Base-by-base conservation (phyloP, 2,113 vertebrate species). In the Sylvilagus bachmani region DNA sequence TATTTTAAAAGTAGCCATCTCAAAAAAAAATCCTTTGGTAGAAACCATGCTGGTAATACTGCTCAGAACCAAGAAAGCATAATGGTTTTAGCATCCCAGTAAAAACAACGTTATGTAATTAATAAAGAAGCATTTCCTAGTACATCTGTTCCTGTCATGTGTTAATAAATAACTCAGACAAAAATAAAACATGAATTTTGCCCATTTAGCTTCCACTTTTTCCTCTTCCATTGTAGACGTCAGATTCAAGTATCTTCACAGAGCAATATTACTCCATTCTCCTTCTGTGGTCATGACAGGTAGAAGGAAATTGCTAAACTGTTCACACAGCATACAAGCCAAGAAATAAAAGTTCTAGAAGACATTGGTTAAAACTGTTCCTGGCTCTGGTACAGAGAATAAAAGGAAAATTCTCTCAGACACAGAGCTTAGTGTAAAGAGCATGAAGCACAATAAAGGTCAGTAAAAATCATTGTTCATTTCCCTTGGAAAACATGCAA, bases 381-480 rank as follows among this genome's bases (percentile, higher is more conserved):
- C 85, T 82, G 88, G 6, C 55, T 3, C 11, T 82, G 55, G 33
- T 66, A 82, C 33, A 82, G 33, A 79, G 53, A 96, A 89, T 82
- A 70, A 92, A 83, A 95, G 53, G 77, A 95, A 85, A 95, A 95
- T 88, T 90, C 62, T 81, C 92, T 81, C 74, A 95, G 86, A 91
- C 64, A 55, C 49, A 95, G 78, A 73, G 55, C 33, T 85, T 89
- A 36, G 51, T 85, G 19, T 92, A 86, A 95, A 90, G 75, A 91
- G 38, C 64, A 94, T 79, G 49, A 90, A 93, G 78, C 49, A 92
- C 79, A 94, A 61, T 78, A 62, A 91, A 86, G 58, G 10, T 86
- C 94, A 73, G 51, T 74, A 94, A 58, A 44, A 93, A 91, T 80
- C 86, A 96, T 86, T 79, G 69, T 86, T 89, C 51, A 53, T 94